Percentiles rank a stretch among this genome's conserved stretches.
These are phyloP conservation scores for Nematostella vectensis DNA, from an alignment of 92 coral and sea anemone genomes.

Conservation along the genomic window DNA sequence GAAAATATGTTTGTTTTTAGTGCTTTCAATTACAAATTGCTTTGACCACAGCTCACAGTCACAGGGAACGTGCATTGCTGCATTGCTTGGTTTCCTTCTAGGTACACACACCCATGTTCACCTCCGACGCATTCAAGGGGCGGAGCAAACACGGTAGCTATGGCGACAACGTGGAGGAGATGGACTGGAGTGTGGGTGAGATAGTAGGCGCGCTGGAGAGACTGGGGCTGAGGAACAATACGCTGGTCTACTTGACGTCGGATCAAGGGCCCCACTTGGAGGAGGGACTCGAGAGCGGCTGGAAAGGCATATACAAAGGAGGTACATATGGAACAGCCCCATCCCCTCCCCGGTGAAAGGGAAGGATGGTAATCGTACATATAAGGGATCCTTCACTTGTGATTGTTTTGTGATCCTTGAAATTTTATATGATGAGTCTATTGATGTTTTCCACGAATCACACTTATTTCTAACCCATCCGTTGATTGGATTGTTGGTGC, in stretches of 20 bases:
- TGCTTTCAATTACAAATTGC: no score
- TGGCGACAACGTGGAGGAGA: slow-evolving; percentile 91
- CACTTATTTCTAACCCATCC: no score
- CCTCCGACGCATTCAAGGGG: slow-evolving; percentile 46
- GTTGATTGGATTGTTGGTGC: no score
- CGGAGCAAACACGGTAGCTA: slow-evolving; percentile 75
- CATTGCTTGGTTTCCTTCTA: slow-evolving; percentile 64
- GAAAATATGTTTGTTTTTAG: no score
- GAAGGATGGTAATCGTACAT: no score
- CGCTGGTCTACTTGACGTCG: slow-evolving; percentile 77
- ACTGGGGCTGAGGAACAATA: slow-evolving; percentile 55
- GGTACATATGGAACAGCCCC: no score
- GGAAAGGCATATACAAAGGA: slow-evolving; percentile 73
- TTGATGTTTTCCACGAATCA: no score
- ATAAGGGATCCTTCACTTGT: no score
- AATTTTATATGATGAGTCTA: no score
- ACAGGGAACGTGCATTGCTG: slow-evolving; percentile 51
- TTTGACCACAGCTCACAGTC: no score
- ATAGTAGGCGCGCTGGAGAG: slow-evolving; percentile 44
- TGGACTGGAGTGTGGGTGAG: slow-evolving; percentile 94
- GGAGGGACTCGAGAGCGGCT: slow-evolving; percentile 52
- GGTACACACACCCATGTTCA: slow-evolving; percentile 67
- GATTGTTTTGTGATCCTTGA: no score
- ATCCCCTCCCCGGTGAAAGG: no score
- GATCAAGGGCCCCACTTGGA: slow-evolving; percentile 83